These are phyloP conservation scores for Byasa hedistus DNA, from an alignment of 2,888 invertebrate species.

Conservation along the genomic window DNA sequence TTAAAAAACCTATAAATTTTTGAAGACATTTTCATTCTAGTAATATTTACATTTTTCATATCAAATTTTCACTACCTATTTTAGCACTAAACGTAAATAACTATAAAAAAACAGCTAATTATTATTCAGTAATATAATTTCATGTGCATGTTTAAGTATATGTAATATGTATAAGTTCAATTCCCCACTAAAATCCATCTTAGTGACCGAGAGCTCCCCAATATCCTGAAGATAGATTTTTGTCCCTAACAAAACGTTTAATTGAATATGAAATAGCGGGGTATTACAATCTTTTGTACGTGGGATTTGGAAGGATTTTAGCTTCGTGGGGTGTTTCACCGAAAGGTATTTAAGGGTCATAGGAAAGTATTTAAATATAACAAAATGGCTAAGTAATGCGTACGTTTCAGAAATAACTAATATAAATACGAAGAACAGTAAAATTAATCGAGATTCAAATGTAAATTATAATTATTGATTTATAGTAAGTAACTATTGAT, in stretches of 20 bases:
- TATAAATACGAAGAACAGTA: neutral
- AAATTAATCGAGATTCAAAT: neutral
- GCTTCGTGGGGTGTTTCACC: constrained; percentile 57
- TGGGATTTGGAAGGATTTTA: constrained; percentile 66
- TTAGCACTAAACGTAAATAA: neutral
- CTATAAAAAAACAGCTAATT: neutral
- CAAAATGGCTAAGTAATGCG: constrained; percentile 50
- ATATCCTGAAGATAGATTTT: constrained; percentile 80
- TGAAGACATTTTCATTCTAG: too few species aligned
- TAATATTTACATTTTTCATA: too few species aligned
- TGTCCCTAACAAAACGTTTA: constrained; percentile 81
- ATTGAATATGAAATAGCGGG: constrained; percentile 85
- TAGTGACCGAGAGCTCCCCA: constrained; percentile 47
- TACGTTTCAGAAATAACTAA: neutral
- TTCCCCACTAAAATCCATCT: constrained; percentile 40
- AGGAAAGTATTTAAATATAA: constrained; percentile 63
- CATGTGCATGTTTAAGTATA: neutral
- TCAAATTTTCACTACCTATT: too few species aligned
- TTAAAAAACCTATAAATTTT: too few species aligned
- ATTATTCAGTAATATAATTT: neutral
- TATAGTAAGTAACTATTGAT: too few species aligned
- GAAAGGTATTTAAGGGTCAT: constrained; percentile 67
- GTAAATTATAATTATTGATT: neutral
- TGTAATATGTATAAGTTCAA: constrained; percentile 10
- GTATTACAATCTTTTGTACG: constrained; percentile 76